Evolutionary conservation across 2,113 vertebrate species (phyloP).

Genomic region (Galemys pyrenaicus): DNA sequence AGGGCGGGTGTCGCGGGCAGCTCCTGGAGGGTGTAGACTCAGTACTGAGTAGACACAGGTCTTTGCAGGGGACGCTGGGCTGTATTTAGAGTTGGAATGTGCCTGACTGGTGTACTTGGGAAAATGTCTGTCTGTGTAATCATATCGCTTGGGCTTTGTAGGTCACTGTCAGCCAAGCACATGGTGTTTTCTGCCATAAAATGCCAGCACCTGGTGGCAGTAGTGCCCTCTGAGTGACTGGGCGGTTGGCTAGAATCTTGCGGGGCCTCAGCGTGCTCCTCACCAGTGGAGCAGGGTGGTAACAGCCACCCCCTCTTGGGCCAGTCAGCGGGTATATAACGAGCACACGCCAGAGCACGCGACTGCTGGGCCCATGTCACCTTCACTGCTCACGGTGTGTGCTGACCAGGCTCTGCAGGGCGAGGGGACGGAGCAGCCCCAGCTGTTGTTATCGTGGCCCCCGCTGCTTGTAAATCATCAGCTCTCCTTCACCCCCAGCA

Average conservation of each 20-base stretch:
- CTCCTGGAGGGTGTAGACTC: not conserved
- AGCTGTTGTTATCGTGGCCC: not conserved
- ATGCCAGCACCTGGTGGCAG: not conserved
- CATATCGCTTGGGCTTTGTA: not conserved
- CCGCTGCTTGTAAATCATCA: not conserved
- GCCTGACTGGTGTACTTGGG: not conserved
- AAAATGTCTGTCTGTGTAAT: not conserved
- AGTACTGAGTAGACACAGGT: not conserved
- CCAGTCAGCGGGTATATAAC: not conserved
- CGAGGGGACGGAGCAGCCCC: not conserved
- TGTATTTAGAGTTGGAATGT: not conserved
- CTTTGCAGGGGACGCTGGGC: not conserved
- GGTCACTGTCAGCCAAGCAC: not conserved
- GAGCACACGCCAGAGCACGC: not conserved
- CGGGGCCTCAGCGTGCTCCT: not conserved
- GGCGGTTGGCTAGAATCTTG: not conserved
- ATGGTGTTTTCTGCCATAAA: not conserved
- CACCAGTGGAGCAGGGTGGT: not conserved
- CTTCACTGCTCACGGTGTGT: not conserved
- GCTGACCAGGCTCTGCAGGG: not conserved
- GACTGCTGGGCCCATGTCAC: not conserved
- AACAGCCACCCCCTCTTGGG: rapidly evolving
- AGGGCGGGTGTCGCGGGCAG: not conserved
- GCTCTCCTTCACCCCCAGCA: not conserved
- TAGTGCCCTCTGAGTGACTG: not conserved